These are phyloP conservation scores for Wasmannia auropunctata DNA, from an alignment of 1,140 invertebrate genomes.

Conservation along the genomic window DNA sequence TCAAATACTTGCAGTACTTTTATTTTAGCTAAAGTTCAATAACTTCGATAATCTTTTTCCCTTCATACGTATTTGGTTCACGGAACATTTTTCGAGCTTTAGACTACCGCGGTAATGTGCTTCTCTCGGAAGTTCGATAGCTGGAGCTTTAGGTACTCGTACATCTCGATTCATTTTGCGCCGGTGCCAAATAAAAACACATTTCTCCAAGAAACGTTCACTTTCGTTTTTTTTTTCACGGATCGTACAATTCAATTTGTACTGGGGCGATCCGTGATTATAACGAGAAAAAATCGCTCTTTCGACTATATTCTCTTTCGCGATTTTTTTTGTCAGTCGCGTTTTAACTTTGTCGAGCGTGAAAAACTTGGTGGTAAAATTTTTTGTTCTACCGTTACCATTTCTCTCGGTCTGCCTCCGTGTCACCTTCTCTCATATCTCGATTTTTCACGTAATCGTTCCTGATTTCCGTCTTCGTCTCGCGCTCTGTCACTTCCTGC, in stretches of 20 bases:
- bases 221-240: not conserved
- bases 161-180: not conserved
- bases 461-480: not conserved
- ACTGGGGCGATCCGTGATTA: not conserved
- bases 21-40: not conserved
- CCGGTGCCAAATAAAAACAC: conserved; percentile 3
- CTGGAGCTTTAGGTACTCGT: not conserved
- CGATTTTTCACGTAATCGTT: not conserved
- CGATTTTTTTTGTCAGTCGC: not conserved
- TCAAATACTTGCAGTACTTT: not conserved
- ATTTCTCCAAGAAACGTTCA: conserved; percentile 24
- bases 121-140: not conserved
- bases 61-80: not conserved
- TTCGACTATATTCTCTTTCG: not conserved
- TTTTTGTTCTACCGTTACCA: conserved; percentile 15
- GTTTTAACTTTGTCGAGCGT: not conserved
- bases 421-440: not conserved
- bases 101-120: not conserved
- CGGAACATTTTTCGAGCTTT: not conserved
- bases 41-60: not conserved
- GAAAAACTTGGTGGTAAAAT: conserved; percentile 28
- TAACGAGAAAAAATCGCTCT: not conserved
- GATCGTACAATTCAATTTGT: not conserved
- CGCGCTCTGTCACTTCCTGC: not conserved
- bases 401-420: not conserved